Conservation (phyloP, 2,113 vertebrate genomes). For the Crotalus helleri region DNA sequence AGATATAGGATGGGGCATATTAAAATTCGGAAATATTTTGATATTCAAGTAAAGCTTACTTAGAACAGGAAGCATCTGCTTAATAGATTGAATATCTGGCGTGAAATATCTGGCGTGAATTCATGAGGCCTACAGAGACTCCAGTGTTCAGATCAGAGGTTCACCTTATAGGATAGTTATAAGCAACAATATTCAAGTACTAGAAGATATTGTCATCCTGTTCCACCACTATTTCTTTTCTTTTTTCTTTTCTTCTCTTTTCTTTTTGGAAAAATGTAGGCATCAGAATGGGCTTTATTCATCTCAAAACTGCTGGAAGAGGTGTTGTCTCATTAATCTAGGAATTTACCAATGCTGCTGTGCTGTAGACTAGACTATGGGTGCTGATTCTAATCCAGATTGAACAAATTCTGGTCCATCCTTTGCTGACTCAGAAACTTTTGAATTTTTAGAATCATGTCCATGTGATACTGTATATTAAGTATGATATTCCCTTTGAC, state of each 20-base stretch:
- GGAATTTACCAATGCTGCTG: background rate
- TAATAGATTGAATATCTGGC: background rate
- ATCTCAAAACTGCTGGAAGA: background rate
- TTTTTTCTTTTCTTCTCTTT: too few relatives aligned
- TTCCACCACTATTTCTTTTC: background rate
- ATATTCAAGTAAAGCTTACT: background rate
- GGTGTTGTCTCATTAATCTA: background rate
- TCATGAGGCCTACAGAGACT: background rate
- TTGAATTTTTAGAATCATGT: background rate
- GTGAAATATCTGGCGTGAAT: background rate
- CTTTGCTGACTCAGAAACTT: background rate
- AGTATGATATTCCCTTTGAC: background rate
- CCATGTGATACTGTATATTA: background rate
- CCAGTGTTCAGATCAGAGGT: background rate
- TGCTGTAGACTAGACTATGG: background rate
- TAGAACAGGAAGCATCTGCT: background rate
- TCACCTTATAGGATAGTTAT: background rate
- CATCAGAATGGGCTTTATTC: background rate
- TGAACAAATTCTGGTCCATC: background rate
- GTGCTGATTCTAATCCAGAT: background rate
- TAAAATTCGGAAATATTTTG: background rate
- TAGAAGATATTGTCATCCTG: background rate
- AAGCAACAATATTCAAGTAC: background rate
- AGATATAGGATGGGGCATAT: background rate
- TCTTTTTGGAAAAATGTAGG: background rate